Evolutionary conservation across 2,888 invertebrate genomes (phyloP).

Genomic region (Sphaerophoria taeniata): DNA sequence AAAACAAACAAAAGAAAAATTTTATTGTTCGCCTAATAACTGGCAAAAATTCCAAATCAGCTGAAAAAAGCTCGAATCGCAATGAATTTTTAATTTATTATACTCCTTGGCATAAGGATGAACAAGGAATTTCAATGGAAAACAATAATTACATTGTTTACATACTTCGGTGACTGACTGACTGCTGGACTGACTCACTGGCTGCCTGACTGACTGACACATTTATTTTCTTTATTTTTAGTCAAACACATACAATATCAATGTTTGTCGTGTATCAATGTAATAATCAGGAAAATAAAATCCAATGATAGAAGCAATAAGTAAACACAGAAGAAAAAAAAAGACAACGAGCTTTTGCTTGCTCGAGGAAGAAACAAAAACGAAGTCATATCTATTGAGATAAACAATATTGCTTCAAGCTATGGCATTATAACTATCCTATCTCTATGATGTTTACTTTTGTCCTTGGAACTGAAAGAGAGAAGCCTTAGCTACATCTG

Average conservation of each 20-base stretch:
- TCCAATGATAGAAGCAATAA: constrained; percentile 39
- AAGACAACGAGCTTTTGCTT: neutral
- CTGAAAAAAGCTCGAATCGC: constrained; percentile 44
- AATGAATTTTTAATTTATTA: constrained; percentile 69
- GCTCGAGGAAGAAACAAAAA: constrained; percentile 30
- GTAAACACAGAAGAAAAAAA: neutral
- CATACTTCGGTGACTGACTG: constrained; percentile 39
- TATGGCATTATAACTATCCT: constrained; percentile 68
- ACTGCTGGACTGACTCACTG: constrained; percentile 23
- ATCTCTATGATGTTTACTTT: constrained; percentile 37
- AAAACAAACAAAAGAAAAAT: constrained; percentile 37
- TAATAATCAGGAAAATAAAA: constrained; percentile 51
- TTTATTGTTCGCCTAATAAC: constrained; percentile 19
- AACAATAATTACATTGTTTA: constrained; percentile 67
- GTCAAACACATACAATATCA: neutral
- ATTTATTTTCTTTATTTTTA: neutral
- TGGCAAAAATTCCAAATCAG: constrained; percentile 21
- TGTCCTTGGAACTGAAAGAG: constrained; percentile 16
- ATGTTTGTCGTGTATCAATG: constrained; percentile 8
- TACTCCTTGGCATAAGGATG: neutral
- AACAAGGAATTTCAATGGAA: constrained; percentile 41
- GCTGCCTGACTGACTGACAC: constrained; percentile 8
- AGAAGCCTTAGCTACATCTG: neutral
- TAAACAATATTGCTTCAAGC: constrained; percentile 70
- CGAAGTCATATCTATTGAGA: constrained; percentile 69